Evolutionary conservation across 2,888 invertebrate species (phyloP), one percentile per base, ranked within the genome.

Genomic region (Capitulum mitella): DNA sequence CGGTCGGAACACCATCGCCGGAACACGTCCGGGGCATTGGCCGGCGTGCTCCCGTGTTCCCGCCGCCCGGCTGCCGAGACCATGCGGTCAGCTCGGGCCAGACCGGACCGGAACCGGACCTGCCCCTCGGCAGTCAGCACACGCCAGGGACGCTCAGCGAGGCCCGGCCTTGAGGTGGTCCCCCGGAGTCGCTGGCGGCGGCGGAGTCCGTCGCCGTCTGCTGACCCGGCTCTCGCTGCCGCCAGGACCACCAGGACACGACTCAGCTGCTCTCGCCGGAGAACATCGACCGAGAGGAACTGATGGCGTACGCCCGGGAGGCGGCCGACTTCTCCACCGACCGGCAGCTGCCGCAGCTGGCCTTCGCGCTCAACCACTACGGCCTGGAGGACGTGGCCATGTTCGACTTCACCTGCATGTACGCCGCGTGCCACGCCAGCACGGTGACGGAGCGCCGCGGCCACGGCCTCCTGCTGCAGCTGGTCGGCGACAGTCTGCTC

Each of bases 401-500:
- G 90, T 99, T 99, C 86, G 99, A 99, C 87, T 99, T 99, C 86
- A 99, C 99, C 0, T 97, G 97, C 0, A 96, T 99, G 94, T 98
- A 94, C 86, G 95, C 96, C 0, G 96, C 98, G 0, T 97, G 97
- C 86, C 95, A 97, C 86, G 95, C 98, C 16, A 94, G 94, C 83
- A 90, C 95, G 84, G 92, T 97, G 34, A 86, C 94, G 26, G 92
- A 91, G 83, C 86, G 88, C 78, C 87, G 91, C 81, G 94, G 95
- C 0, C 92, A 93, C 82, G 90, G 92, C 70, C 88, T 98, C 8
- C 88, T 98, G 29, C 92, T 94, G 88, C 93, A 92, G 83, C 89
- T 99, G 78, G 98, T 98, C 2, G 98, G 98, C 0, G 98, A 99
- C 87, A 97, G 96, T 85, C 88, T 98, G 79, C 89, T 98, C 48